phyloP scores from a whole-genome alignment of 2,113 vertebrate species.

The Apeltes quadracus region DNA sequence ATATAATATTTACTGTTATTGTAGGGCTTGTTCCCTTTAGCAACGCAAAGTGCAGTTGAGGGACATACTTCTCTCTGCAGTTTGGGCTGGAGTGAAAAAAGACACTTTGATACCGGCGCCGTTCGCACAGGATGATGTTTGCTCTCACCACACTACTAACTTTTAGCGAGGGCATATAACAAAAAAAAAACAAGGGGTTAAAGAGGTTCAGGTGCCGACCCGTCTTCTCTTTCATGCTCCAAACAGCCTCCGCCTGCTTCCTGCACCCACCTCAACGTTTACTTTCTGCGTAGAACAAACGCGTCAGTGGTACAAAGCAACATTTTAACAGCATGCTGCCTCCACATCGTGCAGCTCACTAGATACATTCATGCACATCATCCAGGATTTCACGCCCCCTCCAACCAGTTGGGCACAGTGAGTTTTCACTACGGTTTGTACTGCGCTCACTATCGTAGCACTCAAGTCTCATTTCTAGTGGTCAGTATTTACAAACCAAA shows the following conservation, averaged over 20 bases:
- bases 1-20: conserved; percentile 60
- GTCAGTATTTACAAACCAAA: neutral
- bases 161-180: conserved; percentile 30
- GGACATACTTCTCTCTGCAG: conserved; percentile 38
- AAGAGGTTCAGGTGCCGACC: conserved; percentile 51
- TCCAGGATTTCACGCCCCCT: neutral
- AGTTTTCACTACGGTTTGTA: too few species aligned
- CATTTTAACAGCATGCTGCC: conserved; percentile 1
- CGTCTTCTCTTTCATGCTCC: conserved; percentile 25
- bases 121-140: conserved; percentile 16
- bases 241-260: neutral
- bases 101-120: conserved; percentile 12
- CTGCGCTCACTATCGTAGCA: neutral
- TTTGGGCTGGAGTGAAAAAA: conserved; percentile 39
- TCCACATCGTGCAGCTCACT: conserved; percentile 5
- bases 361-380: conserved; percentile 6
- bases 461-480: neutral
- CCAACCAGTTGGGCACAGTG: too few species aligned
- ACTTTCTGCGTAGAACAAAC: neutral
- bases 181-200: conserved; percentile 35
- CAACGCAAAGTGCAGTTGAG: conserved; percentile 30
- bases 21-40: conserved; percentile 43
- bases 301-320: neutral
- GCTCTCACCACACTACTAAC: conserved; percentile 20
- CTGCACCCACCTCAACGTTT: neutral